A percentile compares a stretch with the other conserved stretches of the same genome.
phyloP scores from a whole-genome alignment of 2,113 vertebrate genomes.

The Diadophis punctatus region DNA sequence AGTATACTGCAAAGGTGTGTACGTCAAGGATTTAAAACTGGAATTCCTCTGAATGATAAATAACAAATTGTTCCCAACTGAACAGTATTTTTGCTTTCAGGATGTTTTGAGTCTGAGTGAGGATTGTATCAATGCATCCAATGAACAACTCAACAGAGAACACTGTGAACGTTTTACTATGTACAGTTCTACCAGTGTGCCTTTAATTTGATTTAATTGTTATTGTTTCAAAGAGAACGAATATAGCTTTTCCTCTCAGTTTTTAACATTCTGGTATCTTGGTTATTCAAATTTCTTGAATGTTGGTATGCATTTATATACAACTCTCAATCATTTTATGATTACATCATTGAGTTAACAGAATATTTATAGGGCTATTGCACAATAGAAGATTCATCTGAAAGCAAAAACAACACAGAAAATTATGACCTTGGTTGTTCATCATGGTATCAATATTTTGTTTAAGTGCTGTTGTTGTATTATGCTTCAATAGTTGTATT shows the following conservation, averaged over 20 bases:
- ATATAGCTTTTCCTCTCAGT: not conserved
- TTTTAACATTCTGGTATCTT: not conserved
- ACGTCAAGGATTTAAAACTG: not conserved
- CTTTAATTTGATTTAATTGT: not conserved
- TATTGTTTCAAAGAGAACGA: not conserved
- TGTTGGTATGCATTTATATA: not conserved
- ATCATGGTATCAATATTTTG: not conserved
- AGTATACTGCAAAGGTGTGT: not conserved
- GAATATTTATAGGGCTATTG: not conserved
- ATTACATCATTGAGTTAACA: not conserved
- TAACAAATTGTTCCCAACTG: conserved; percentile 7
- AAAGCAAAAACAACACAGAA: not conserved
- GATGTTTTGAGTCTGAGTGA: not conserved
- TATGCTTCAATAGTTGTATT: not conserved
- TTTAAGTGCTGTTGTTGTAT: not conserved
- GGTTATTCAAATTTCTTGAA: not conserved
- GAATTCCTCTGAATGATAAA: not conserved
- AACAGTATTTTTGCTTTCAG: not conserved
- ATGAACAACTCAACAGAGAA: not conserved
- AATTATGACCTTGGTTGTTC: not conserved
- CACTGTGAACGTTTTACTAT: not conserved
- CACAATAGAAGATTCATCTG: not conserved
- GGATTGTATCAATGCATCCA: not conserved
- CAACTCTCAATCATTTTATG: not conserved
- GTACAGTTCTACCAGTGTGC: not conserved